Conservation (phyloP, 2,113 vertebrate species). For the Hippolais icterina region DNA sequence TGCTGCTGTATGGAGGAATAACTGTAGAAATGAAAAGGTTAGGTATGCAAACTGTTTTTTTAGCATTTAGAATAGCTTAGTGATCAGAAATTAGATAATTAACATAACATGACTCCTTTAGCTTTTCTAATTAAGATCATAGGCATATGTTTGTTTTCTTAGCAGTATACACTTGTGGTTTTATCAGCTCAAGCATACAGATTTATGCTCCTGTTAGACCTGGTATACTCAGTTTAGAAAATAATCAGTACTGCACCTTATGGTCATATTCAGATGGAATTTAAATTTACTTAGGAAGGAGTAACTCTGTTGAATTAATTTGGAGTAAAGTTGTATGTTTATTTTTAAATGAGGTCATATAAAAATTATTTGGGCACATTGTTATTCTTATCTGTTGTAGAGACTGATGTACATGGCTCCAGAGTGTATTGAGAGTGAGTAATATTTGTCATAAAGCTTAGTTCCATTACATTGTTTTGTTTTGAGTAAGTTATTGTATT, state of each 20-base stretch:
- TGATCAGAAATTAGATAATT: constrained; percentile 36
- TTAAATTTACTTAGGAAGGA: background rate
- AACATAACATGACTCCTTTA: background rate
- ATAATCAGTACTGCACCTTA: background rate
- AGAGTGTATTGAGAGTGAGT: background rate
- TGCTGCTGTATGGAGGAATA: background rate
- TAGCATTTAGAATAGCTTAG: constrained; percentile 9
- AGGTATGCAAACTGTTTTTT: background rate
- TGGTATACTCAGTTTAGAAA: background rate
- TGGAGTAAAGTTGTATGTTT: background rate
- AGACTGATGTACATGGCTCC: background rate
- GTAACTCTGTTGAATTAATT: background rate
- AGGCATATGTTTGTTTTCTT: background rate
- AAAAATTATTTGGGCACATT: background rate
- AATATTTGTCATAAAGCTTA: background rate
- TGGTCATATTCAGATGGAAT: background rate
- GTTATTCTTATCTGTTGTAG: background rate
- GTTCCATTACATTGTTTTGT: background rate
- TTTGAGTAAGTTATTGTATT: background rate
- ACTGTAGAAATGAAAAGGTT: background rate
- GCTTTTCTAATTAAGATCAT: constrained; percentile 5
- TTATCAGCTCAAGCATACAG: background rate
- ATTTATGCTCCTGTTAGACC: background rate
- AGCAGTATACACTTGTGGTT: background rate
- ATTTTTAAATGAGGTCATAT: background rate